Evolutionary conservation across 2,888 invertebrate genomes (phyloP).

Genomic region (Muschampia staudingeri): DNA sequence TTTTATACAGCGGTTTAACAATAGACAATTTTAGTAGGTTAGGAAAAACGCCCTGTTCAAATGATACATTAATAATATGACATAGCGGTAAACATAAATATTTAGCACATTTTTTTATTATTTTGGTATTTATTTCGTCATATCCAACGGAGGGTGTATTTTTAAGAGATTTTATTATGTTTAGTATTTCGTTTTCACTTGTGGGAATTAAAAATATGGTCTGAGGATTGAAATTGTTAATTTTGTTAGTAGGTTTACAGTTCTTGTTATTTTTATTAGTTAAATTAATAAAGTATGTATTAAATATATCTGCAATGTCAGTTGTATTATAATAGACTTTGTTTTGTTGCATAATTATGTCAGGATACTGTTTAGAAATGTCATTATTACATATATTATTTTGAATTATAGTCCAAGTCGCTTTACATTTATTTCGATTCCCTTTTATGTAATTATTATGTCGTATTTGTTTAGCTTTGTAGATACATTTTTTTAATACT

Average conservation of each 20-base stretch:
- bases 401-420: constrained; percentile 28
- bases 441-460: constrained; percentile 16
- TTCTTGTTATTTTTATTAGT: not conserved
- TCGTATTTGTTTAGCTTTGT: constrained; percentile 20
- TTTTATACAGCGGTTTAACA: constrained; percentile 36
- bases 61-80: constrained; percentile 36
- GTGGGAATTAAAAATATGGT: not conserved
- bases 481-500: constrained; percentile 17
- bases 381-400: constrained; percentile 15
- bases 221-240: not conserved
- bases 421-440: constrained; percentile 22
- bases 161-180: constrained; percentile 11
- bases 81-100: not conserved
- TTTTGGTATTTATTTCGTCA: not conserved
- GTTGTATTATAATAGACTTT: not conserved
- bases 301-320: constrained; percentile 20
- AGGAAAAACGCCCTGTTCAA: constrained; percentile 40
- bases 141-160: not conserved
- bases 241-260: not conserved
- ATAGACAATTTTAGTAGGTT: constrained; percentile 30
- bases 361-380: not conserved
- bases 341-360: constrained; percentile 9
- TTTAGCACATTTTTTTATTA: not conserved
- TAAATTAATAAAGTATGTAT: constrained; percentile 15
- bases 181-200: not conserved